Base-by-base conservation (phyloP, 2,888 invertebrate species). In the Drosophila lacicola region DNA sequence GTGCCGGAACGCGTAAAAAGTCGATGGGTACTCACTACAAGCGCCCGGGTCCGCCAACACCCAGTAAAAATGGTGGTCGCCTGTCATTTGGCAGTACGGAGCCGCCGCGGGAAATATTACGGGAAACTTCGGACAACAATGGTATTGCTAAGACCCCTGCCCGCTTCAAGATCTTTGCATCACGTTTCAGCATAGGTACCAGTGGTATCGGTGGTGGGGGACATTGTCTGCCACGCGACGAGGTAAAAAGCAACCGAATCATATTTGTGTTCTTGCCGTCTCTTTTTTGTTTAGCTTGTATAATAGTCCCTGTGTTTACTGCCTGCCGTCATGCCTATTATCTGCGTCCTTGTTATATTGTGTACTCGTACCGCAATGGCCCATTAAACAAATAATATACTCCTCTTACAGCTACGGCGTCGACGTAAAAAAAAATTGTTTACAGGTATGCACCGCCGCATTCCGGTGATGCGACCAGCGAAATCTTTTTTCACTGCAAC, bases 31-130 rank as follows among this genome's bases (percentile, higher is more conserved):
- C 95, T 0, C 95, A 96, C 0, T 97, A 97, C 91, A 96, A 96
- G 93, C 95, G 95, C 87, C 97, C 97, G 0, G 97, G 97, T 0
- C 97, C 97, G 47, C 97, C 97, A 25, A 97, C 97, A 1, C 97
- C 97, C 0, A 96, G 96, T 92, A 97, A 96, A 92, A 95, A 96
- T 90, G 96, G 96, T 11, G 95, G 95, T 2, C 93, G 96, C 71
- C 92, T 95, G 9, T 96, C 96, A 0, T 94, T 95, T 89, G 92
- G 93, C 78, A 81, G 56, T 51, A 87, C 84, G 6, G 91, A 91
- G 44, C 91, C 91, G 2, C 92, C 94, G 91, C 94, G 95, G 66
- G 93, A 94, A 0, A 93, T 94, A 0, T 90, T 95, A 34, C 94
- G 93, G 65, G 95, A 95, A 70, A 92, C 93, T 10, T 92, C 91